Conservation (phyloP, 1,140 invertebrate genomes). For the Nasonia vitripennis region DNA sequence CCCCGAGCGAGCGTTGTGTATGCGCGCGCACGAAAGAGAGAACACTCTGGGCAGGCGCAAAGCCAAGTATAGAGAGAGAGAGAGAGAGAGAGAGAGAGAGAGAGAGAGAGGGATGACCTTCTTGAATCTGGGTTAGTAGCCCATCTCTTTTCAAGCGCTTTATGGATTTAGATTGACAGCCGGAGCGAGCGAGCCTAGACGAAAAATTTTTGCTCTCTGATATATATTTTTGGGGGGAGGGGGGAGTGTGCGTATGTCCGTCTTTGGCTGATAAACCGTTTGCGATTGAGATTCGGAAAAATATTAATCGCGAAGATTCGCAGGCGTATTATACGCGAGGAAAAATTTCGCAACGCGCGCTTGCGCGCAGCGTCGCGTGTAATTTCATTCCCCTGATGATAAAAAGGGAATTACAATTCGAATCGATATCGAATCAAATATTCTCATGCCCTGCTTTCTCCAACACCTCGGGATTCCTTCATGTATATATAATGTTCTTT, state of each 20-base stretch:
- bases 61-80: neutral
- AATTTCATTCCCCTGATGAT: neutral
- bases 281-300: no score
- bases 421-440: constrained; percentile 19
- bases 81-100: neutral
- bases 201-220: constrained; percentile 14
- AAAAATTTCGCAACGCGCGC: no score
- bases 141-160: constrained; percentile 51
- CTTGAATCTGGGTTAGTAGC: constrained; percentile 55
- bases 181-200: neutral
- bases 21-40: constrained; percentile 31
- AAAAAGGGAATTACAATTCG: constrained; percentile 2
- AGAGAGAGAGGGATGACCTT: constrained; percentile 49
- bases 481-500: no score
- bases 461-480: neutral
- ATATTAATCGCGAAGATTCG: no score
- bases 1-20: neutral
- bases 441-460: constrained; percentile 2
- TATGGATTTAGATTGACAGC: constrained; percentile 52
- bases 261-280: no score
- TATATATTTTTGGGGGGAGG: no score
- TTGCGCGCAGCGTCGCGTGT: neutral
- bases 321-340: no score
- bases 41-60: neutral
- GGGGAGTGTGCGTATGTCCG: neutral